Base-by-base conservation (phyloP, 2,797 vertebrate species). In the Tokudaia muenninki region DNA sequence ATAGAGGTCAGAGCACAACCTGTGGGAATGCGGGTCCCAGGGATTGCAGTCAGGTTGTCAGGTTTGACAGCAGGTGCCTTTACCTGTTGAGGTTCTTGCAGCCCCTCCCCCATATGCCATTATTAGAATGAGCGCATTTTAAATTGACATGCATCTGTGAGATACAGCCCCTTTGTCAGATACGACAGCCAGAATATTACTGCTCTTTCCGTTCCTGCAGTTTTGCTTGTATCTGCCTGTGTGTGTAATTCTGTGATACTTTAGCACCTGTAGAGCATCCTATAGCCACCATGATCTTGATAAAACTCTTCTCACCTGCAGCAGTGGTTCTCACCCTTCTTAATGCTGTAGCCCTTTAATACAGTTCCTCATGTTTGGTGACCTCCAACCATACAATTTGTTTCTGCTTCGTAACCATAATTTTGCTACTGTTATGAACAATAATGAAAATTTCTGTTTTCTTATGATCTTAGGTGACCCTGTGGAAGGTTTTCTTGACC, bases 31-130 rank as follows among this genome's bases (percentile, higher is more conserved):
- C 7, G 2, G 72, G 72, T 74, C 72, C 72, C 24, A 29, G 72
- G 17, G 72, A 75, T 26, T 44, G 8, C n/a, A 74, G 9, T 10
- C 72, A 75, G 37, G 9, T 4, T 65, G 63, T 14, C 13, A 34
- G 17, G 6, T 55, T 41, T 59, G 14, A 37, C 13, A 17, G 37
- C 24, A 63, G 13, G 37, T 11, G 9, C 37, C 21, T 83, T 63
- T 83, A 83, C 57, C 37, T 14, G 7, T 26, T 59, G 57, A 61
- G 81, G 26, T 29, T 44, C 59, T 83, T 50, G 11, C 29, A 47
- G 17, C 29, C 6, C 11, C 6, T 4, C 11, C 44, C 26, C 17
- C 57, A 0, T 3, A 19, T 2, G 12, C 31, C 31, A 37, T 21
- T 72, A 41, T 57, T 34, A 12, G 83, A 67, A 17, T 37, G 26